Percentiles rank a stretch among this genome's conserved stretches.
These are phyloP conservation scores for Orchesella flavescens DNA, from an alignment of 2,888 invertebrate species.

Conservation along the genomic window DNA sequence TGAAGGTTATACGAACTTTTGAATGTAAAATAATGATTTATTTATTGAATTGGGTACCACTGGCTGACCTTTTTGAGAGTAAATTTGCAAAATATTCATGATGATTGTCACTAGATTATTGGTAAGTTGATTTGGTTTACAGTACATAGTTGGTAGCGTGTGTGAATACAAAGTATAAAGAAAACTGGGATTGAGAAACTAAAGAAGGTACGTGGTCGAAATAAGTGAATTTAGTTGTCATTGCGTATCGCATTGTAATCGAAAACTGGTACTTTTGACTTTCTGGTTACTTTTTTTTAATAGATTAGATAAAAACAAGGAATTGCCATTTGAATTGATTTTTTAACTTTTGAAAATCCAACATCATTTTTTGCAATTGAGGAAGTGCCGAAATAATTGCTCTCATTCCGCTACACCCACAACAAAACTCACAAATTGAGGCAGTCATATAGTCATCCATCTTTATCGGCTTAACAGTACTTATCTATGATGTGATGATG, in stretches of 20 bases:
- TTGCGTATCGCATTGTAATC: neutral
- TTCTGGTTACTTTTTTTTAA: no score
- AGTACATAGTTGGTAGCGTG: no score
- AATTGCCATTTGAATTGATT: neutral
- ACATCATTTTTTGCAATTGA: no score
- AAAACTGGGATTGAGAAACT: no score
- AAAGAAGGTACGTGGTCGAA: no score
- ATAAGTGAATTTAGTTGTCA: neutral
- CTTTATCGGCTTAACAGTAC: no score
- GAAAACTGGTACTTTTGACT: no score
- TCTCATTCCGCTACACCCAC: neutral
- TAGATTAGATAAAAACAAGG: neutral
- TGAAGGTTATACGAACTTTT: neutral
- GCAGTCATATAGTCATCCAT: no score
- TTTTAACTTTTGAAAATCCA: no score
- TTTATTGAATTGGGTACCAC: neutral
- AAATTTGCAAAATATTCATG: slow-evolving; percentile 14
- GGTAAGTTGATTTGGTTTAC: neutral
- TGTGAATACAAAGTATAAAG: no score
- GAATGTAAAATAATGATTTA: neutral
- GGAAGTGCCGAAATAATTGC: neutral
- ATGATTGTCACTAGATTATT: neutral
- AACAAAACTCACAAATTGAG: neutral
- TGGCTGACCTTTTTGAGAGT: neutral
- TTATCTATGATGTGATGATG: no score